Percentiles rank a stretch among this genome's conserved stretches.
phyloP scores from a whole-genome alignment of 2,888 invertebrate species.

The Acleris sparsana region DNA sequence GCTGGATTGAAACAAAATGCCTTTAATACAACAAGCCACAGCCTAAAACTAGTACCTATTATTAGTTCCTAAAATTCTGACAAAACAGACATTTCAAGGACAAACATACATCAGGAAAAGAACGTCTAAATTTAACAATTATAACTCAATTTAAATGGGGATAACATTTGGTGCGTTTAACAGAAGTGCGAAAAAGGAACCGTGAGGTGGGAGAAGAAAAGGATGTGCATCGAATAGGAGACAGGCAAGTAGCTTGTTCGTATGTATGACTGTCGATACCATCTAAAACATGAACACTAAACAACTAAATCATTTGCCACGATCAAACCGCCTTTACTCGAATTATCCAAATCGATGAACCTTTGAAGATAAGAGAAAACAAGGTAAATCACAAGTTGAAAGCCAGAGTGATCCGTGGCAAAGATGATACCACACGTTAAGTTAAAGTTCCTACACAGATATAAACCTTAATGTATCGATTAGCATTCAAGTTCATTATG shows the following conservation, averaged over 20 bases:
- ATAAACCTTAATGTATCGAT: conserved; percentile 80
- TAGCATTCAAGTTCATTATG: conserved; percentile 82
- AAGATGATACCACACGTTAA: conserved; percentile 78
- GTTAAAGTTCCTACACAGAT: conserved; percentile 81
- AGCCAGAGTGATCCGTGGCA: conserved; percentile 52
- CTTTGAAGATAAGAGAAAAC: neutral
- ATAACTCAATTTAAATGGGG: conserved; percentile 15
- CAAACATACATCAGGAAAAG: conserved; percentile 9
- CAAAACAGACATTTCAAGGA: neutral
- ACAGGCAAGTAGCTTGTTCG: conserved; percentile 65
- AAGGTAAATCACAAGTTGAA: neutral
- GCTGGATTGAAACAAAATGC: too few relatives aligned
- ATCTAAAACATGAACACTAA: conserved; percentile 83
- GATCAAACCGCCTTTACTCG: conserved; percentile 54
- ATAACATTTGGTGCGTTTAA: conserved; percentile 42
- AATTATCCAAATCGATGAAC: conserved; percentile 10
- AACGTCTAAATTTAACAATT: conserved; percentile 29
- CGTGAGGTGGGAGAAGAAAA: conserved; percentile 56
- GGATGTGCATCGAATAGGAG: conserved; percentile 66
- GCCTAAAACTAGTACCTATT: too few relatives aligned
- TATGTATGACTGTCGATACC: conserved; percentile 71
- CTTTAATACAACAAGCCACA: too few relatives aligned
- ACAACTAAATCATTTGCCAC: conserved; percentile 75
- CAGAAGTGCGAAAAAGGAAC: conserved; percentile 44
- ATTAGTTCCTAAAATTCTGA: neutral